Evolutionary conservation across 1,140 invertebrate species (phyloP).

Genomic region (Hyphantria cunea): DNA sequence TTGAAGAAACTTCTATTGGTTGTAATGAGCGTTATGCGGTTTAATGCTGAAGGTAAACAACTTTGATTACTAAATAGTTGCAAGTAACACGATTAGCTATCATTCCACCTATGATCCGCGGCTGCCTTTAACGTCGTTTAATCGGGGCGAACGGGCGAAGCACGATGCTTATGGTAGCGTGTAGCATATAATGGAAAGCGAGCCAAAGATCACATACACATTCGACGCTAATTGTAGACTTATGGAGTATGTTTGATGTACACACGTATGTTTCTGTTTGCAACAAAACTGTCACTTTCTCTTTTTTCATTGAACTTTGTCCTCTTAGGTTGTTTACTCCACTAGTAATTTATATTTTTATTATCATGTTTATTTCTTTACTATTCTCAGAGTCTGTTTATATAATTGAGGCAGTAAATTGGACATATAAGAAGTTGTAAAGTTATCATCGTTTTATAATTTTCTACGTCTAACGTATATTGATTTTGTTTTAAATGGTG

Average conservation of each 20-base stretch:
- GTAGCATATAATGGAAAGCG: conserved; percentile 37
- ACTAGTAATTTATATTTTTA: no score
- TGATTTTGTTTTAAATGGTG: no score
- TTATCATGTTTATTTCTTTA: no score
- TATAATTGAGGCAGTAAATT: no score
- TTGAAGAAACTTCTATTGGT: no score
- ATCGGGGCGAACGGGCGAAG: conserved; percentile 4
- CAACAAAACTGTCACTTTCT: conserved; percentile 20
- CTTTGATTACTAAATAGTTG: conserved; percentile 8
- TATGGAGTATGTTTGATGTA: conserved; percentile 5
- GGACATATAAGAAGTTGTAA: no score
- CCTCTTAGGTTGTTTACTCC: no score
- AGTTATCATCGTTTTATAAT: no score
- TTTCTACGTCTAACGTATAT: no score
- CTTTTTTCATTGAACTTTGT: conserved; percentile 1
- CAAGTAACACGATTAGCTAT: conserved; percentile 21
- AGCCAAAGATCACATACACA: conserved; percentile 27
- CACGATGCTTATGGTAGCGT: conserved; percentile 18
- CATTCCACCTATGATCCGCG: conserved; percentile 1
- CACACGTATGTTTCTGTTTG: conserved; percentile 18
- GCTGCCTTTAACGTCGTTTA: conserved; percentile 13
- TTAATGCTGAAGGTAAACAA: conserved; percentile 22
- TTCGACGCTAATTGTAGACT: conserved; percentile 32
- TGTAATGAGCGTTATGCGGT: no score
- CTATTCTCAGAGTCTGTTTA: no score